Percentiles rank a stretch among this genome's conserved stretches.
These are phyloP conservation scores for Clinocottus analis DNA, from an alignment of 2,113 vertebrate genomes.

Conservation along the genomic window DNA sequence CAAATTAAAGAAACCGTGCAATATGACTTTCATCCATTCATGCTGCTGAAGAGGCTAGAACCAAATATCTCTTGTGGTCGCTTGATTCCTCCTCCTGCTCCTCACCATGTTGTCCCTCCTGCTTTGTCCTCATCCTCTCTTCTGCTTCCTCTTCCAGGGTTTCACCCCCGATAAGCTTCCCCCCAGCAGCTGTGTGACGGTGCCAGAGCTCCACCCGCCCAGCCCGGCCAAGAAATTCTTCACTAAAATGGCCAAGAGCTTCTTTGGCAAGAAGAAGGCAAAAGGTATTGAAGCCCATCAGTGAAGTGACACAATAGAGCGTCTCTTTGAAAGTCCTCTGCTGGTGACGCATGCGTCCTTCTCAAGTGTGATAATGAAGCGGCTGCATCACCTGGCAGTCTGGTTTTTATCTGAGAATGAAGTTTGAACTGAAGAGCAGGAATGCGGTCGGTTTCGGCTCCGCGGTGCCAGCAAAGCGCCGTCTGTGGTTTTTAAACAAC, in stretches of 20 bases:
- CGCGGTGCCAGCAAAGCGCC: neutral
- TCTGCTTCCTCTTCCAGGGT: conserved; percentile 80
- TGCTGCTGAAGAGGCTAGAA: neutral
- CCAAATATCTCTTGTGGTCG: neutral
- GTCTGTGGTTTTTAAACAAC: neutral
- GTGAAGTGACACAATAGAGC: neutral
- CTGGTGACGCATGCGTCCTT: neutral
- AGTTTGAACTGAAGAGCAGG: neutral
- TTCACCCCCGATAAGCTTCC: conserved; percentile 95
- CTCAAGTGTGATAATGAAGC: neutral
- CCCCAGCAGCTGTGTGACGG: conserved; percentile 91
- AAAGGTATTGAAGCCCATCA: conserved; percentile 82
- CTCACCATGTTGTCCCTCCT: neutral
- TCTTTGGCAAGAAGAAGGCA: conserved; percentile 92
- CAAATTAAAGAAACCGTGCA: neutral
- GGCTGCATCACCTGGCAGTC: neutral
- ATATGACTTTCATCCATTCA: neutral
- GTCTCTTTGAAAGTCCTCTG: neutral
- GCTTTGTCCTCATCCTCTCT: neutral
- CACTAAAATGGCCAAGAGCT: conserved; percentile 95
- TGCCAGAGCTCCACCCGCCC: conserved; percentile 92
- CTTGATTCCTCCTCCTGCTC: no score
- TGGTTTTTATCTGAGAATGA: neutral
- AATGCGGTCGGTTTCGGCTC: neutral
- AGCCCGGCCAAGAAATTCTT: conserved; percentile 95